These are phyloP conservation scores for Eristalis intricaria DNA, from an alignment of 2,888 invertebrate genomes.

Conservation along the genomic window DNA sequence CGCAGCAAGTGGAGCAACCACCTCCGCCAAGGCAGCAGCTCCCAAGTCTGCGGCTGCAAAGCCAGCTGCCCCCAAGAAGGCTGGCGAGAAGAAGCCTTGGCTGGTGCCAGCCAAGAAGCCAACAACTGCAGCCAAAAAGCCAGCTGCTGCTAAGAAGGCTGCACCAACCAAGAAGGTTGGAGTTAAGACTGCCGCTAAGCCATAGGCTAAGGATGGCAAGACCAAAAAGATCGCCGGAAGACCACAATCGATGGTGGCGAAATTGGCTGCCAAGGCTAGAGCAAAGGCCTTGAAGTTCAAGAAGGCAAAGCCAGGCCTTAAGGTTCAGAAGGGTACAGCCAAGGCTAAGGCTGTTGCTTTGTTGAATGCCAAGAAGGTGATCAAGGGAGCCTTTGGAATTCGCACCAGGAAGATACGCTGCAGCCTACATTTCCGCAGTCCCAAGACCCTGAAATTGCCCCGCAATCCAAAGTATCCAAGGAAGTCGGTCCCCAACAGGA, in stretches of 20 bases:
- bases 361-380: constrained; percentile 90
- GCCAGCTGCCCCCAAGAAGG: constrained; percentile 74
- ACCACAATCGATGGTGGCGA: constrained; percentile 80
- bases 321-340: constrained; percentile 83
- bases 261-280: no score
- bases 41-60: constrained; percentile 76
- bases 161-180: no score
- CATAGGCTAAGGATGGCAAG: constrained; percentile 78
- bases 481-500: constrained; percentile 95
- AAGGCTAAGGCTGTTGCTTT: constrained; percentile 84
- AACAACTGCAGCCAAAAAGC: constrained; percentile 78
- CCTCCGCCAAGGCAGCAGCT: constrained; percentile 79
- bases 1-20: constrained; percentile 79
- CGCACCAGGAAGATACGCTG: constrained; percentile 95
- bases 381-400: constrained; percentile 95
- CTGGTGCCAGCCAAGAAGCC: constrained; percentile 75
- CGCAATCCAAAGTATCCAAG: constrained; percentile 97
- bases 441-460: constrained; percentile 94
- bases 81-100: constrained; percentile 79
- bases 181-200: constrained; percentile 76
- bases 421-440: constrained; percentile 97
- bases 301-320: constrained; percentile 78
- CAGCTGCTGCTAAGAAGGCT: constrained; percentile 79
- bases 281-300: constrained; percentile 79
- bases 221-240: constrained; percentile 79